Evolutionary conservation across 2,113 vertebrate genomes (phyloP), one percentile per base, ranked within the genome.

Genomic region (Eulacestoma nigropectus): DNA sequence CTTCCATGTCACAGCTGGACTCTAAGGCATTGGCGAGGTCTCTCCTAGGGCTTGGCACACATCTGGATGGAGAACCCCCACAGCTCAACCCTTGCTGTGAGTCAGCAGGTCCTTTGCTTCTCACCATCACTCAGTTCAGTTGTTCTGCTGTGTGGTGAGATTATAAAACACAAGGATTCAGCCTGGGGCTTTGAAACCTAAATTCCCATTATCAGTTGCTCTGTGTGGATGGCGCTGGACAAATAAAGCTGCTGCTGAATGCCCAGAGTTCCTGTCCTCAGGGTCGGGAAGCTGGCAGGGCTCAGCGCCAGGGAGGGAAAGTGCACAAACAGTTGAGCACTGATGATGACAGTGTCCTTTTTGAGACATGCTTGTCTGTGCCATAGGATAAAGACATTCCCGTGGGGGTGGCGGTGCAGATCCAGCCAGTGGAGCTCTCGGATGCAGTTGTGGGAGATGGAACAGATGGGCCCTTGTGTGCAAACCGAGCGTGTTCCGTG

Each of bases 391-490:
- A 47, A 84, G 80, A 14, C 9, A 3, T 83, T 86, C 94, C 90
- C 0, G 0, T 80, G 90, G 83, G 88, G 59, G 29, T 44, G 69
- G 57, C 67, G 82, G 33, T 53, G 11, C 87, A 65, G 49, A 74
- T 32, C 33, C 79, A 79, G 92, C 9, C 84, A 67, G 60, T 0
- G 11, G 41, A 92, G 74, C 78, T 87, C 42, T 69, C 62, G 94
- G 93, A 73, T 83, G 75, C 91, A 90, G 91, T 42, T 73, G 96
- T 94, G 94, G 92, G 84, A 60, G 72, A 9, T 33, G 49, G 94
- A 96, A 74, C 87, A 95, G 95, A 95, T 93, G 96, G 87, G 79
- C 55, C 63, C 82, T 70, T 90, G 93, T 93, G 89, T 90, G 86
- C 89, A 87, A 94, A 96, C 70, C 32, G 12, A 87, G 75, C 11